Percentiles rank a stretch among this genome's conserved stretches.
Conservation (phyloP, 2,797 vertebrate genomes). For the Fratercula arctica region DNA sequence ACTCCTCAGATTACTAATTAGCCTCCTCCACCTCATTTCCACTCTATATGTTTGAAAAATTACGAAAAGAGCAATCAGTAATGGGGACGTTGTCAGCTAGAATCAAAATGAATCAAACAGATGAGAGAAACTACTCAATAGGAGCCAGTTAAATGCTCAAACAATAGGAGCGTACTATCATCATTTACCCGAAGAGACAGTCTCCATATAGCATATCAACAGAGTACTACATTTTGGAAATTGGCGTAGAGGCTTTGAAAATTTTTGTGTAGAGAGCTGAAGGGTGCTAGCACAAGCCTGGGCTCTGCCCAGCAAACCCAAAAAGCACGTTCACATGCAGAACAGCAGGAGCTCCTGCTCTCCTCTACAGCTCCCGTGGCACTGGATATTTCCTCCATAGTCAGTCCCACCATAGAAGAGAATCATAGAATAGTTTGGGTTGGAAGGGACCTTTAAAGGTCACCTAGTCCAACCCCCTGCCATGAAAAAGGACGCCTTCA, state of each 20-base stretch:
- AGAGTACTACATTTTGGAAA: constrained; percentile 41
- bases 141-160: constrained; percentile 78
- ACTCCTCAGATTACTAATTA: constrained; percentile 75
- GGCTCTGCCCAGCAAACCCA: not conserved
- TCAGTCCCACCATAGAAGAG: not conserved
- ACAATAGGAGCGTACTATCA: constrained; percentile 72
- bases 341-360: not conserved
- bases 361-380: not conserved
- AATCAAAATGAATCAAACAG: constrained; percentile 80
- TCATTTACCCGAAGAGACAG: constrained; percentile 73
- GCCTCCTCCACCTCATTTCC: constrained; percentile 57
- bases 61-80: constrained; percentile 74
- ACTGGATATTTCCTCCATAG: not conserved
- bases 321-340: not conserved
- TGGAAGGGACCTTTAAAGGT: not conserved
- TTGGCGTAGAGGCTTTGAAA: constrained; percentile 9
- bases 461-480: not conserved
- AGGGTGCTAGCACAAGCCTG: not conserved
- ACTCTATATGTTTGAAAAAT: constrained; percentile 76
- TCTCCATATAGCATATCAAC: constrained; percentile 65
- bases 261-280: not conserved
- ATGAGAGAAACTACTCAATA: constrained; percentile 77
- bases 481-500: not conserved
- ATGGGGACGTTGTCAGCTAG: constrained; percentile 73
- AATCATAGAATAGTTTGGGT: not conserved